These are phyloP conservation scores for Drosophila ironensis DNA, from an alignment of 1,140 invertebrate genomes.

Conservation along the genomic window DNA sequence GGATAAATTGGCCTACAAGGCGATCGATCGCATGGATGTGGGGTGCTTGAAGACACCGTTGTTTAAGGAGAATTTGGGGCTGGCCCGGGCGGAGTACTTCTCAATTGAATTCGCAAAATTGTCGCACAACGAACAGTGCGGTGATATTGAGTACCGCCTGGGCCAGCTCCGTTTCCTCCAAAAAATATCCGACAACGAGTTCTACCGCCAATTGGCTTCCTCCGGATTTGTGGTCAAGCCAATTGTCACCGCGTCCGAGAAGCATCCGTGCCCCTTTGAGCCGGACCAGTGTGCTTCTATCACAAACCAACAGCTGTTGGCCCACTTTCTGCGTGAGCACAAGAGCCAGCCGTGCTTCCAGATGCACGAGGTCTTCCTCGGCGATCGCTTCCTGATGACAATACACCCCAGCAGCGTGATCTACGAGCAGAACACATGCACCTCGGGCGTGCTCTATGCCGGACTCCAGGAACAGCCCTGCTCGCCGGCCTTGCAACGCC, in stretches of 20 bases:
- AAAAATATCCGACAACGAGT: neutral
- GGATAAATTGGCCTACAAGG: neutral
- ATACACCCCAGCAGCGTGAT: conserved; percentile 17
- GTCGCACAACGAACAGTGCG: neutral
- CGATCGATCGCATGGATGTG: neutral
- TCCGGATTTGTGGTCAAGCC: neutral
- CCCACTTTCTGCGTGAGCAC: conserved; percentile 21
- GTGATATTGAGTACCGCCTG: conserved; percentile 9
- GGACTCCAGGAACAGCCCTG: neutral
- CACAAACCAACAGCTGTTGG: conserved; percentile 4
- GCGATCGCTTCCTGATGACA: conserved; percentile 23
- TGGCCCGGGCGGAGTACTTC: neutral
- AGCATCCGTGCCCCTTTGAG: conserved; percentile 12
- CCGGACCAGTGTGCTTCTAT: neutral
- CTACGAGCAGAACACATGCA: conserved; percentile 15
- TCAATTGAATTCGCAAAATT: neutral
- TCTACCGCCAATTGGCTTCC: neutral
- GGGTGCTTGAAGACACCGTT: neutral
- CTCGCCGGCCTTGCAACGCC: neutral
- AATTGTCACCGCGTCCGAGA: rapidly evolving
- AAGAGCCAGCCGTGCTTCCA: neutral
- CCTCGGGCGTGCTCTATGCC: conserved; percentile 15
- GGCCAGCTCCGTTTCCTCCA: conserved; percentile 28
- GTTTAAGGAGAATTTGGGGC: neutral
- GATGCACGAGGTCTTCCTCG: conserved; percentile 7